Percentiles rank a stretch among this genome's conserved stretches.
Evolutionary conservation across 1,140 invertebrate genomes (phyloP).

Genomic region (Lamellibrachia luymesi): DNA sequence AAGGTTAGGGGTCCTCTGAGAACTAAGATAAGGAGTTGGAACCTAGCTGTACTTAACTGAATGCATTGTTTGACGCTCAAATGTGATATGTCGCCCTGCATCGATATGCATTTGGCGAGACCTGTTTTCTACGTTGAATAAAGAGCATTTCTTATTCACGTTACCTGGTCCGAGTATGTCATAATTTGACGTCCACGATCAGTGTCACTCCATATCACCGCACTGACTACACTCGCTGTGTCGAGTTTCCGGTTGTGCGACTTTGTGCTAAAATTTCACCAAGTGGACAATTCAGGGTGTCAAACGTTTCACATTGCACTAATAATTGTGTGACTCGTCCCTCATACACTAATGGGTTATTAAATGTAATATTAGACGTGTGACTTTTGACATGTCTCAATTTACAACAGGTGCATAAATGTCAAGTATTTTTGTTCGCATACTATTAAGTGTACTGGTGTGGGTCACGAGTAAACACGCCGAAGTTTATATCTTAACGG

Average conservation of each 20-base stretch:
- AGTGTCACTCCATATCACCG: background rate
- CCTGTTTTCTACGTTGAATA: background rate
- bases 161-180: background rate
- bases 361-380: background rate
- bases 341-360: background rate
- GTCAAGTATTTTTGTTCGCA: too few species aligned
- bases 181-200: background rate
- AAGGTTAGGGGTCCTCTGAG: background rate
- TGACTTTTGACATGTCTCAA: background rate
- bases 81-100: background rate
- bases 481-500: too few species aligned
- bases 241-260: background rate
- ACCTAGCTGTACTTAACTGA: background rate
- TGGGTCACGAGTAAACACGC: too few species aligned
- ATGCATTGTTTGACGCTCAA: background rate
- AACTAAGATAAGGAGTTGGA: background rate
- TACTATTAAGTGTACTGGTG: too few species aligned
- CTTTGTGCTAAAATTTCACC: background rate
- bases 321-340: background rate
- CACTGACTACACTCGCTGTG: background rate
- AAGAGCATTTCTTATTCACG: background rate
- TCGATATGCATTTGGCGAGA: background rate
- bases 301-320: background rate
- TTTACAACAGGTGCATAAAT: background rate
- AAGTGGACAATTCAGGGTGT: background rate